Base-by-base conservation (phyloP, 2,113 vertebrate species). In the Hyla sarda region DNA sequence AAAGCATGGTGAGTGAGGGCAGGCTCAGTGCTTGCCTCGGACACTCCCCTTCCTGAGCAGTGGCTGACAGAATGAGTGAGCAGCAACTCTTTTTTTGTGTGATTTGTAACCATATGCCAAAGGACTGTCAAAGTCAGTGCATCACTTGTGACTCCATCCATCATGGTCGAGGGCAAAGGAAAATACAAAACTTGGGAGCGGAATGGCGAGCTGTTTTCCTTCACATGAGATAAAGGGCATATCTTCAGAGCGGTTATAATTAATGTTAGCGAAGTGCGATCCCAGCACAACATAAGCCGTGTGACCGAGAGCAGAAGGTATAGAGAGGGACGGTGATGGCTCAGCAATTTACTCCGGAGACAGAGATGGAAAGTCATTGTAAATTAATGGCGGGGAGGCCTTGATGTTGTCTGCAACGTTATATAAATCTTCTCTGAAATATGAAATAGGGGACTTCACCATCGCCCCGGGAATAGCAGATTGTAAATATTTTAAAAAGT, bases 221-320 rank as follows among this genome's bases (percentile, higher is more conserved):
- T 92, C 52, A 6, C 81, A 87, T 85, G 83, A 90, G 80, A 87
- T 92, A 88, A 86, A 88, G 77, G 71, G 78, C 81, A 34, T 82
- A 78, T 88, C 84, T 92, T n/a, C 84, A 28, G 76, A 88, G 73
- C 87, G 84, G 91, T 90, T 90, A 91, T 93, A 93, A 94, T 95
- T 95, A 94, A 93, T 93, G 91, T 91, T 90, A 91, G 83, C 77
- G 87, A 92, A 90, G 89, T 92, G 73, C 91, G 92, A 92, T 93
- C 88, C 87, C 87, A 67, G 89, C 88, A 83, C 87, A 90, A 92
- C 91, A 92, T 2, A 0, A 90, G 88, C 89, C 89, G 41, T 90
- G 92, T 92, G 89, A 90, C 87, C 86, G 84, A 88, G 87, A 90
- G 88, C 91, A 91, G 92, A 92, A 91, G 88, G 87, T 89, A 91